phyloP scores from a whole-genome alignment of 2,888 invertebrate genomes.

The Sipunculus nudus region DNA sequence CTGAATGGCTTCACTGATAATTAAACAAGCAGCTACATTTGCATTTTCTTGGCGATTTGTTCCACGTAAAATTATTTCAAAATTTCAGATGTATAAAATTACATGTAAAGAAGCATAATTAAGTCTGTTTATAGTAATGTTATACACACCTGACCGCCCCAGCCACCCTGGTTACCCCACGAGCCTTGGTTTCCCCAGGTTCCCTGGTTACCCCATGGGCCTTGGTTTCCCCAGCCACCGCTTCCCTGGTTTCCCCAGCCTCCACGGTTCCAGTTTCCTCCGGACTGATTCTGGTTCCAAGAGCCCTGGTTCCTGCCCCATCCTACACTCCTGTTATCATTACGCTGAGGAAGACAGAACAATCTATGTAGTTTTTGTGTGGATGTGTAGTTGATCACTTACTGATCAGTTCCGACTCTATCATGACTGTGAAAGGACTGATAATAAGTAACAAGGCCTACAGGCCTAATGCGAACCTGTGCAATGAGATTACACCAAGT shows the following conservation, averaged over 20 bases:
- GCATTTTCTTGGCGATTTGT: too few relatives aligned
- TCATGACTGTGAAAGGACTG: background rate
- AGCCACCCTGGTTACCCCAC: slow-evolving; percentile 38
- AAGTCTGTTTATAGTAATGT: too few relatives aligned
- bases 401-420: too few relatives aligned
- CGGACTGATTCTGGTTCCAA: slow-evolving; percentile 13
- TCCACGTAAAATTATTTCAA: too few relatives aligned
- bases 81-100: too few relatives aligned
- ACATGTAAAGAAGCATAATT: too few relatives aligned
- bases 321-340: background rate
- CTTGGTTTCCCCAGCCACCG: slow-evolving; percentile 17
- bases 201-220: slow-evolving; percentile 30
- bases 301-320: slow-evolving; percentile 13
- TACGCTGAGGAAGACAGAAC: background rate
- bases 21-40: too few relatives aligned
- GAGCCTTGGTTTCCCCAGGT: slow-evolving; percentile 13
- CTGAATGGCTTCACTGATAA: too few relatives aligned
- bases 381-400: too few relatives aligned
- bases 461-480: too few relatives aligned
- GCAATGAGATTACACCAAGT: too few relatives aligned
- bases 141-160: slow-evolving; percentile 49
- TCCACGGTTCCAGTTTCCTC: slow-evolving; percentile 19
- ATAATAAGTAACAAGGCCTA: background rate
- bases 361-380: too few relatives aligned
- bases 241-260: slow-evolving; percentile 9